Evolutionary conservation across 2,888 invertebrate species (phyloP).

Genomic region (Protophormia terraenovae): DNA sequence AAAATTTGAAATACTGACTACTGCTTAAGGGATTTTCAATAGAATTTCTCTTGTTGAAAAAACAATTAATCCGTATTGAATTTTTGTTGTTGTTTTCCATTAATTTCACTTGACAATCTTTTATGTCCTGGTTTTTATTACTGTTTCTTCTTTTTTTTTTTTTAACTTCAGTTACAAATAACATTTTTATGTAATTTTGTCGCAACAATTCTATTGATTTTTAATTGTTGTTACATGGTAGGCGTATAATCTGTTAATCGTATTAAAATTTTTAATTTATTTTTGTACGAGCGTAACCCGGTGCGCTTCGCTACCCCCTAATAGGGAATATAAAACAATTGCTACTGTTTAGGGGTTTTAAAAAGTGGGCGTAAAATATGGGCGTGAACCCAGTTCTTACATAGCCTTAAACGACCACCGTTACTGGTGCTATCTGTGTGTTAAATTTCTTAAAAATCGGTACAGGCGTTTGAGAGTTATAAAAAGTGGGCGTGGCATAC

Average conservation of each 20-base stretch:
- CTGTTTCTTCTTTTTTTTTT: neutral
- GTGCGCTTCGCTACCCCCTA: too few species aligned
- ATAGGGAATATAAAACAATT: too few species aligned
- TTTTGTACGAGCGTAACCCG: too few species aligned
- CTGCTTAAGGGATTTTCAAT: constrained; percentile 9
- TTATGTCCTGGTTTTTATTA: too few species aligned
- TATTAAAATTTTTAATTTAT: neutral
- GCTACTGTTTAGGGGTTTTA: too few species aligned
- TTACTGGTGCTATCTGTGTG: too few species aligned
- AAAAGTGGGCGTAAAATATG: too few species aligned
- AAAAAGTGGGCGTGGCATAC: too few species aligned
- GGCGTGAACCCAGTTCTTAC: too few species aligned
- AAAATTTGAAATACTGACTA: neutral
- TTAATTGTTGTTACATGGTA: neutral
- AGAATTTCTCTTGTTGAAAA: neutral
- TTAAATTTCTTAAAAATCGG: too few species aligned
- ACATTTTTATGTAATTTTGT: neutral
- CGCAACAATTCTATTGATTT: neutral
- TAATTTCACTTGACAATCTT: neutral
- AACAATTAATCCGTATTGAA: constrained; percentile 25
- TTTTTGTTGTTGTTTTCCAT: neutral
- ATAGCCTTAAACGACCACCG: too few species aligned
- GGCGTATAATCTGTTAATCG: neutral
- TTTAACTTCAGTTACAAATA: neutral
- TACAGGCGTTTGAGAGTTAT: too few species aligned